phyloP scores from a whole-genome alignment of 1,140 invertebrate species.

The Scaptodrosophila lebanonensis region DNA sequence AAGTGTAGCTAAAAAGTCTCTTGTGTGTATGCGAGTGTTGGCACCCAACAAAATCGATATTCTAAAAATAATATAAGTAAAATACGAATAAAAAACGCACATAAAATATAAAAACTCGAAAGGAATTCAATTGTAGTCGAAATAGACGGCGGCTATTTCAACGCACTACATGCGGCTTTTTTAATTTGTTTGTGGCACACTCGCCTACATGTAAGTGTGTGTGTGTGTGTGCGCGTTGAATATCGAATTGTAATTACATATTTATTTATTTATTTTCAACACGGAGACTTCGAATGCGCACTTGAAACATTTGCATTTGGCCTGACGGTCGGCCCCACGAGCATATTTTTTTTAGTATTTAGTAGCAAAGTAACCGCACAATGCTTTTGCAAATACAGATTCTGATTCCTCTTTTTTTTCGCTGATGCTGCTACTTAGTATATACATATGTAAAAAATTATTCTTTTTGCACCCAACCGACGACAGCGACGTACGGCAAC shows the following conservation, averaged over 20 bases:
- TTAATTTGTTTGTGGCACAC: too few species aligned
- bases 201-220: slow-evolving; percentile 3
- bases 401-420: slow-evolving; percentile 15
- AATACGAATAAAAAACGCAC: slow-evolving; percentile 45
- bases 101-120: slow-evolving; percentile 56
- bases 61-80: slow-evolving; percentile 75
- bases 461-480: slow-evolving; percentile 68
- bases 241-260: slow-evolving; percentile 42
- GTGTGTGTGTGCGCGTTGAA: slow-evolving; percentile 16
- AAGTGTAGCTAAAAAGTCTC: slow-evolving; percentile 19
- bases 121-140: slow-evolving; percentile 56
- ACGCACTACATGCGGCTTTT: slow-evolving; percentile 1
- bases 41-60: slow-evolving; percentile 71
- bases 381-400: too few species aligned
- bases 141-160: slow-evolving; percentile 14
- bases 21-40: slow-evolving; percentile 27
- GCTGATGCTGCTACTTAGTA: slow-evolving; percentile 23
- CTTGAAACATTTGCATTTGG: slow-evolving; percentile 57
- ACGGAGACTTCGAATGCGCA: slow-evolving; percentile 52
- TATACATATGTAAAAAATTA: slow-evolving; percentile 27
- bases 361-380: too few species aligned
- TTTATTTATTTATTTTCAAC: slow-evolving; percentile 57
- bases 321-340: too few species aligned
- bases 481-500: slow-evolving; percentile 71
- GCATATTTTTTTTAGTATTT: too few species aligned